A percentile compares a stretch with the other conserved stretches of the same genome.
Evolutionary conservation across 2,888 invertebrate genomes (phyloP).

Genomic region (Mystacides longicornis): DNA sequence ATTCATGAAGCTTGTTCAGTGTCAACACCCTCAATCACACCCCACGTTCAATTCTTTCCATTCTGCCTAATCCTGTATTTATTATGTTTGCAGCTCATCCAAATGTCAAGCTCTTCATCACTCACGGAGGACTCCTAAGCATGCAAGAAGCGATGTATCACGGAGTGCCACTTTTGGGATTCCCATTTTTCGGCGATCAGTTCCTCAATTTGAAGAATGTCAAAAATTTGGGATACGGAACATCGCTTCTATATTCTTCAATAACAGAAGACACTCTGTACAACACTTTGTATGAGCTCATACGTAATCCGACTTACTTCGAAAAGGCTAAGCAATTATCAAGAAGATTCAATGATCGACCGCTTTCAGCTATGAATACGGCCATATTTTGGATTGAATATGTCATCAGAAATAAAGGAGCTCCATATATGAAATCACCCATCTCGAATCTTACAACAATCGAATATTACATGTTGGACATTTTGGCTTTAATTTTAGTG

Average conservation of each 20-base stretch:
- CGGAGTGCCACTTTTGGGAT: slow-evolving; percentile 39
- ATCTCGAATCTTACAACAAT: slow-evolving; percentile 37
- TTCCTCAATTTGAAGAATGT: slow-evolving; percentile 36
- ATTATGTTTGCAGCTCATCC: slow-evolving; percentile 33
- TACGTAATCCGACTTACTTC: slow-evolving; percentile 31
- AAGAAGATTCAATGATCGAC: slow-evolving; percentile 27
- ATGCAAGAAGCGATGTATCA: slow-evolving; percentile 39
- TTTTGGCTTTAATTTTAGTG: slow-evolving; percentile 29
- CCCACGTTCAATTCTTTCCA: no score
- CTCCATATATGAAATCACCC: slow-evolving; percentile 27
- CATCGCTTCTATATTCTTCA: slow-evolving; percentile 31
- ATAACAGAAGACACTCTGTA: slow-evolving; percentile 34
- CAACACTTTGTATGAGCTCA: slow-evolving; percentile 33
- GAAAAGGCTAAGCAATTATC: slow-evolving; percentile 25
- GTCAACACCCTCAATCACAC: no score
- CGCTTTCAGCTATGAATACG: slow-evolving; percentile 26
- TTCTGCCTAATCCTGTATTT: no score
- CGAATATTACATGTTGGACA: slow-evolving; percentile 41
- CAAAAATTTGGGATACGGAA: slow-evolving; percentile 36
- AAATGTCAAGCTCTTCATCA: slow-evolving; percentile 40
- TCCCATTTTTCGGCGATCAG: slow-evolving; percentile 42
- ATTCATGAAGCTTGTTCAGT: no score
- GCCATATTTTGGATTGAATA: slow-evolving; percentile 29
- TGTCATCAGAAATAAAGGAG: slow-evolving; percentile 28
- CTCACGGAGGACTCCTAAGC: slow-evolving; percentile 40